Base-by-base conservation (phyloP, 2,113 vertebrate species). In the Mirounga angustirostris region DNA sequence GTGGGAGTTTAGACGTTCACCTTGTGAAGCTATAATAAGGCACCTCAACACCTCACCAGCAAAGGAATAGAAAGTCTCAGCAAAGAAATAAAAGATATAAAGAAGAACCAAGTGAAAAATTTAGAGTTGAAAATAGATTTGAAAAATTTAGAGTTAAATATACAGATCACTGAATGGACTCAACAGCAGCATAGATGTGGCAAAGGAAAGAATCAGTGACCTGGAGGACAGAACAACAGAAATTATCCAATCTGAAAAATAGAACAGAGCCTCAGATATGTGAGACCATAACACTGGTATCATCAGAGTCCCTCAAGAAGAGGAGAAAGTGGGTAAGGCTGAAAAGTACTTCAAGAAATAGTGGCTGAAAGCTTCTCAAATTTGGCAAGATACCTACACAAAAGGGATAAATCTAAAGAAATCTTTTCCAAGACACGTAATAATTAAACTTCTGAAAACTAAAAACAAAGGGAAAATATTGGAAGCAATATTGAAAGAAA, bases 401-500 rank as follows among this genome's bases (percentile, higher is more conserved):
- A 81, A 58, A 21, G 40, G 12, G 40, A 50, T 94, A 40, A 73
- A 56, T 80, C 10, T 84, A 67, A 94, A 92, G 54, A 87, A 69
- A 92, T 30, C 8, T 8, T 73, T 93, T 10, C 13, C 14, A 54
- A 83, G 26, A 84, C 12, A 79, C 13, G 30, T 33, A 81, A 63
- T 92, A 93, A 69, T 83, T 69, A 59, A 81, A 78, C 33, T 76
- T 74, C 33, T 86, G 43, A 76, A 85, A 92, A 79, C 13, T 63
- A 91, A 93, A 71, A 16, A 79, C 26, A 67, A 50, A 85, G 43
- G 24, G 78, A 40, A 69, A 63, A 76, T 61, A 43, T 59, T 63
- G 2, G 65, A 82, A 82, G 7, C n/a, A n/a, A 22, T 18, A 22
- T 30, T 24, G 58, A 54, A 87, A n/a, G 61, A 73, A 86, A 95